Conservation (phyloP, 2,113 vertebrate genomes). For the Tiliqua scincoides region DNA sequence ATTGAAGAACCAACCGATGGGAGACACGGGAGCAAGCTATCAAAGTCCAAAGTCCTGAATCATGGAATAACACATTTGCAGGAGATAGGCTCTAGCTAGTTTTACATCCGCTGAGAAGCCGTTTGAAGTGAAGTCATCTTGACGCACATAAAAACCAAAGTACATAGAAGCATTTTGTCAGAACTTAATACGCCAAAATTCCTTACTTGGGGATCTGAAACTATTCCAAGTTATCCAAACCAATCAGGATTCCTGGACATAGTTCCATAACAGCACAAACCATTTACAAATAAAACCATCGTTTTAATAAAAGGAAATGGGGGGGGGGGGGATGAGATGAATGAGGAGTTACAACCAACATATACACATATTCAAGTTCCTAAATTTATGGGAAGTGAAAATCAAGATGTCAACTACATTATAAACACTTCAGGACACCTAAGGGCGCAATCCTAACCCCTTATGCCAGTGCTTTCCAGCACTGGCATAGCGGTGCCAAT, state of each 20-base stretch:
- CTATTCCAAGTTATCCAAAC: not conserved
- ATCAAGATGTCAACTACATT: not conserved
- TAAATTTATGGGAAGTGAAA: not conserved
- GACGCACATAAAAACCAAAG: not conserved
- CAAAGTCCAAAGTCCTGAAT: rapidly evolving
- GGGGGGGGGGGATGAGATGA: not conserved
- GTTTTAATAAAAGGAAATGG: not conserved
- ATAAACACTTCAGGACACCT: not conserved
- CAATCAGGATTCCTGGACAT: not conserved
- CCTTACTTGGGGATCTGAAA: not conserved
- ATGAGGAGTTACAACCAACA: not conserved
- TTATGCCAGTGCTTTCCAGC: too few species aligned
- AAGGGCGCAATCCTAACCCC: too few species aligned
- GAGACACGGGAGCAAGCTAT: not conserved
- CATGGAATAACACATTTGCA: not conserved
- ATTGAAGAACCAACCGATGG: conserved; percentile 45
- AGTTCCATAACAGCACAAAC: not conserved
- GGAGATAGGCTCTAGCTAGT: rapidly evolving
- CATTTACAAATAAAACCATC: not conserved
- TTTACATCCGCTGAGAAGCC: rapidly evolving
- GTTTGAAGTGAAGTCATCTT: not conserved
- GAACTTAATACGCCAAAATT: not conserved
- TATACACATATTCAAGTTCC: too few species aligned
- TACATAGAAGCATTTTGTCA: not conserved
- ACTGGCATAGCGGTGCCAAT: too few species aligned